Evolutionary conservation across 2,888 invertebrate genomes (phyloP).

Genomic region (Punctoribates punctum): DNA sequence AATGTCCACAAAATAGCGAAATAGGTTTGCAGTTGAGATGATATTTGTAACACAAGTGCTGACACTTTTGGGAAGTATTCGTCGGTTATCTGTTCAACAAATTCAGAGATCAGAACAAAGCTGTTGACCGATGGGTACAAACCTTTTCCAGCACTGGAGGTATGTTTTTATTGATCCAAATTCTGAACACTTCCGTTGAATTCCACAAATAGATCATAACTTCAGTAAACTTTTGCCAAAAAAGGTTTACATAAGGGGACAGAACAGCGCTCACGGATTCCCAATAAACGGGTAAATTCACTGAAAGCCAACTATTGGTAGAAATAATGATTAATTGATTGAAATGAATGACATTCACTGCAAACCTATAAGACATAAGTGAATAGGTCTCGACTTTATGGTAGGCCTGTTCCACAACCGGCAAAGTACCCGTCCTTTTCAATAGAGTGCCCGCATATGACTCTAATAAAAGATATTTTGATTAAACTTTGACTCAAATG

Average conservation of each 20-base stretch:
- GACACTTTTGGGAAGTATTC: conserved; percentile 10
- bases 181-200: conserved; percentile 50
- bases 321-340: not conserved
- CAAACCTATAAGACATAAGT: conserved; percentile 41
- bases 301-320: conserved; percentile 41
- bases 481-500: not conserved
- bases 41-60: not conserved
- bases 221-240: conserved; percentile 49
- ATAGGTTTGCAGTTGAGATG: not conserved
- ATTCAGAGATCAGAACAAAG: not conserved
- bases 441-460: conserved; percentile 51
- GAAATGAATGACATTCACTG: not conserved
- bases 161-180: conserved; percentile 49
- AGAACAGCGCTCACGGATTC: conserved; percentile 49
- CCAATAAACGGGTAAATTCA: conserved; percentile 49
- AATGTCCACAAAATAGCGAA: not conserved
- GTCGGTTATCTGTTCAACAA: conserved; percentile 41
- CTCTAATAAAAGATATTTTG: conserved; percentile 48
- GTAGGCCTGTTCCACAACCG: conserved; percentile 43
- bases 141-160: conserved; percentile 48
- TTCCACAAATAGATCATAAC: conserved; percentile 49
- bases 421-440: conserved; percentile 51
- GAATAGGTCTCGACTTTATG: conserved; percentile 44
- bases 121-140: not conserved
- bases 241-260: conserved; percentile 50